Evolutionary conservation across 2,888 invertebrate species (phyloP), one percentile per base, ranked within the genome.

Genomic region (Nycteola revayana): DNA sequence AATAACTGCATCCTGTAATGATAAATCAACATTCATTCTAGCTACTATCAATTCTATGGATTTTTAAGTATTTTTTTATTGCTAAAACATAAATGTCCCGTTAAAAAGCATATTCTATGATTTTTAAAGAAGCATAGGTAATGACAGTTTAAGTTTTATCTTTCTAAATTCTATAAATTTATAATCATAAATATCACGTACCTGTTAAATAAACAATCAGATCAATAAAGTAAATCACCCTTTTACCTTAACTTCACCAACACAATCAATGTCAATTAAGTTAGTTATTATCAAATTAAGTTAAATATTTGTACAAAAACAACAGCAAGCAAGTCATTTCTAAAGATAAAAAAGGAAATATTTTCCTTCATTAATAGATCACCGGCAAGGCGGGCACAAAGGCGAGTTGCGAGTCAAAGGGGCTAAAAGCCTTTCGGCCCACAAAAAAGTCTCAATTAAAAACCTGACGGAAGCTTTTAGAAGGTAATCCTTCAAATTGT

Each of bases 371-470:
- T 86, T 80, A 83, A 84, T 83, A 84, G 85, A 86, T 85, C 77
- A 84, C 82, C 76, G 79, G 72, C 66, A 66, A 69, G 54, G 63
- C 58, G 54, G 52, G 42, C 70, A 82, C 78, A 84, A 86, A 81
- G 77, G 66, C 70, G 64, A 71, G 67, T 56, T 65, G 63, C 58
- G 64, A 57, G 49, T 71, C 75, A 76, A 85, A 86, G 80, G 81
- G 81, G 81, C 86, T 87, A 87, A 88, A 87, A 87, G 86, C 83
- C 76, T 84, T 80, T 77, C 73, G 74, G 75, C 73, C 76, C 70
- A 84, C 83, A 84, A 88, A 87, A 86, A 88, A 86, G 84, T 85
- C 88, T 88, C 88, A 88, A 88, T 88, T 88, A 88, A 88, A 86
- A 87, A 76, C 75, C 87, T 83, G 87, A 85, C 87, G 88, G 87